Base-by-base conservation (phyloP, 2,888 invertebrate genomes). In the Oligia strigilis region DNA sequence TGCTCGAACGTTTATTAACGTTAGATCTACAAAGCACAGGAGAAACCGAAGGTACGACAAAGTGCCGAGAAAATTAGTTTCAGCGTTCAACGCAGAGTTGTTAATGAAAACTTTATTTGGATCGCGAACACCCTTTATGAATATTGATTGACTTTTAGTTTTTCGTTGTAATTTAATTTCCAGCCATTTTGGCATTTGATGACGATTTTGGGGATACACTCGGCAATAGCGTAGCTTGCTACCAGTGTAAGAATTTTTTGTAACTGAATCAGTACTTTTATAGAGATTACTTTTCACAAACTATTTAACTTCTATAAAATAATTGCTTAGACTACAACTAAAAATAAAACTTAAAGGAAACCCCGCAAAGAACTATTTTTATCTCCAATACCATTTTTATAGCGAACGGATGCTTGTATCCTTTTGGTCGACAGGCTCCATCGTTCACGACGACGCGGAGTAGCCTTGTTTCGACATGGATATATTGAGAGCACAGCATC, bases 1-100 rank as follows among this genome's bases (percentile, higher is more conserved):
- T 64, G 83, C 76, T 83, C 75, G 86, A 87, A 87, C 83, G 80
- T 89, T 91, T 91, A 92, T 88, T 88, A 87, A 85, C 79, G 87
- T 84, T 82, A 81, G 83, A 77, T 85, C 58, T 83, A 77, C 65
- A 14, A 66, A 72, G 74, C 40, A 77, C 64, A 72, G 65, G n/a
- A 74, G 74, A 76, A 78, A 78, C 83, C 71, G 74, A 76, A 70
- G 55, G 77, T 62, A 81, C 72, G 75, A 83, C 76, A 73, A 80
- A 87, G 75, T 81, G 69, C 43, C 13, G 46, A 78, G 72, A 77
- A 88, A 86, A 88, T 82, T 73, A 78, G 49, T 80, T 88, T 72
- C 60, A 66, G 36, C 36, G 46, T 52, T 43, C 43, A 76, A 76
- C 70, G 55, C 36, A 6, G 1, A 67, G 46, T 43, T 72, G 4